These are phyloP conservation scores for Trogon melanurus DNA, from an alignment of 2,113 vertebrate genomes.

Conservation along the genomic window DNA sequence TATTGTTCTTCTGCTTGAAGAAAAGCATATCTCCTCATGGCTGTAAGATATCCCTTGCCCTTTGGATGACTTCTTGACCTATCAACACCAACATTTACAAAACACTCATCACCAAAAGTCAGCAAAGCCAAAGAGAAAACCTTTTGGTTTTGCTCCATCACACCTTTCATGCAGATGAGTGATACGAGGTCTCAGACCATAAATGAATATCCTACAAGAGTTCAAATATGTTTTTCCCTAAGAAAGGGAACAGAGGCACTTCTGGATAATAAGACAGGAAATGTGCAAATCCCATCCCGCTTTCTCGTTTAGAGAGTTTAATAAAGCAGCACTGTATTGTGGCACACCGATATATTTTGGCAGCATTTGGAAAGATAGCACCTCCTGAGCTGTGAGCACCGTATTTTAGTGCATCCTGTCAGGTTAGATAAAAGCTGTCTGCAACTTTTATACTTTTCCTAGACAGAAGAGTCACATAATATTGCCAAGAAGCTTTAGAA, in stretches of 20 bases:
- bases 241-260: slow-evolving; percentile 2
- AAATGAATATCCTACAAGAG: not conserved
- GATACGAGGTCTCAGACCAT: rapidly evolving
- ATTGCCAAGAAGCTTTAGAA: slow-evolving; percentile 41
- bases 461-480: slow-evolving; percentile 1
- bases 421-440: slow-evolving; percentile 52
- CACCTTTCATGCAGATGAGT: not conserved
- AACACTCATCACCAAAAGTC: not conserved
- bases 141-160: not conserved
- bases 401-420: slow-evolving; percentile 26
- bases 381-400: slow-evolving; percentile 23
- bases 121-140: not conserved
- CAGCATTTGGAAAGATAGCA: slow-evolving; percentile 38
- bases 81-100: not conserved
- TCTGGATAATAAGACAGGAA: slow-evolving; percentile 12
- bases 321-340: slow-evolving; percentile 31
- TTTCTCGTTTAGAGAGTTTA: not conserved
- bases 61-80: not conserved
- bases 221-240: not conserved
- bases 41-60: not conserved
- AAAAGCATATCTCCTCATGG: rapidly evolving
- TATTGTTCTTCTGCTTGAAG: not conserved
- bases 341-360: slow-evolving; percentile 33
- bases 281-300: slow-evolving; percentile 21
- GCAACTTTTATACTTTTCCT: slow-evolving; percentile 54